Evolutionary conservation across 2,113 vertebrate species (phyloP).

Genomic region (Nerophis lumbriciformis): DNA sequence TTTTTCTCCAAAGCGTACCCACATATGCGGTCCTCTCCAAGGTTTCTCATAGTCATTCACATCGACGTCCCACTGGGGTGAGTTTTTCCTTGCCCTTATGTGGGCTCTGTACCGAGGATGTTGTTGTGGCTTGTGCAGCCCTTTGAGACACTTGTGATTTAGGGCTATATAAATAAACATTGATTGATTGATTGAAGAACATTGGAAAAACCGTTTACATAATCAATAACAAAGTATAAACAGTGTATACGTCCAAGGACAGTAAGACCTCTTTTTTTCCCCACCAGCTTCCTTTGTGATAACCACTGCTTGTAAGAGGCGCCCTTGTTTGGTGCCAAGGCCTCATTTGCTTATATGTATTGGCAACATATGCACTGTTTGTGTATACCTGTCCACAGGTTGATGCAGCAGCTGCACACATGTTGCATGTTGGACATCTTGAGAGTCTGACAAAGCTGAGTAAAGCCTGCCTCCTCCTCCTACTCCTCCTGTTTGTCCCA

Average conservation of each 20-base stretch:
- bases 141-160: too few relatives aligned
- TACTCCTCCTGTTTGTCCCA: constrained; percentile 49
- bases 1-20: too few relatives aligned
- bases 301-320: neutral
- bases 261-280: neutral
- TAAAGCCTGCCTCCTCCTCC: constrained; percentile 37
- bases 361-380: constrained; percentile 57
- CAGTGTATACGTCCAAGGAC: neutral
- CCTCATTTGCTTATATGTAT: constrained; percentile 57
- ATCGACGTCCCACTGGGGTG: too few relatives aligned
- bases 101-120: too few relatives aligned
- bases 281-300: neutral
- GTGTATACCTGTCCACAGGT: constrained; percentile 50
- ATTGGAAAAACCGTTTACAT: too few relatives aligned
- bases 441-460: constrained; percentile 46
- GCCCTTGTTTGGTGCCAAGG: neutral
- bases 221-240: neutral
- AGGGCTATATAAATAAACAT: too few relatives aligned
- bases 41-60: too few relatives aligned
- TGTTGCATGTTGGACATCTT: constrained; percentile 14
- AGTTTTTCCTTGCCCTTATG: too few relatives aligned
- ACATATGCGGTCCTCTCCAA: too few relatives aligned
- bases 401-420: constrained; percentile 42
- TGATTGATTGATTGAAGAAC: too few relatives aligned
- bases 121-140: too few relatives aligned